Base-by-base conservation (phyloP, 2,888 invertebrate species). In the Sminthurides aquaticus region DNA sequence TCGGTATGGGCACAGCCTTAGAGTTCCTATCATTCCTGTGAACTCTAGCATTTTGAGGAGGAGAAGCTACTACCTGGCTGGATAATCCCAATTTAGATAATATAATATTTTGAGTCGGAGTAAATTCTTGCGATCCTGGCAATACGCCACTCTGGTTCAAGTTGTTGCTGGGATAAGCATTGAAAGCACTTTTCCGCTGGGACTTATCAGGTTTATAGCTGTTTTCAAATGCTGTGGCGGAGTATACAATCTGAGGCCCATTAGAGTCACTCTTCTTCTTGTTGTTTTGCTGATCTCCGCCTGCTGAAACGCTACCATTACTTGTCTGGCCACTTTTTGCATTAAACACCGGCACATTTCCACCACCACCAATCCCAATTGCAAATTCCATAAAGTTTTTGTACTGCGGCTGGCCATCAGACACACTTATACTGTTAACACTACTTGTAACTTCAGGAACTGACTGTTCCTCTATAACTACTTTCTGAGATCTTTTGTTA, bases 321-420 rank as follows among this genome's bases (percentile, higher is more conserved):
- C 52, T 52, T 22, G 52, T 20, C 8, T 20, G 5, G 52, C 5
- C 20, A 22, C 22, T 20, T 8, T 15, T 15, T 8, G 20, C 5
- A 22, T 15, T 52, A 15, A 2, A 11, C 20, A 27, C 20, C 5
- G 57, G 22, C 2, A 11, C 29, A 57, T 28, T 5, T 22, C 8
- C 8, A 22, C 26, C n/a, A 57, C 5, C 29, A 28, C 15, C 28
- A 11, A 57, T 57, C 2, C 58, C 64, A 18, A 54, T 52, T 24
- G 58, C 58, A 34, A 64, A 64, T 52, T 64, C 64, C 34, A 43
- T 28, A 58, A 64, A 64, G 26, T 58, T 64, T 58, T 64, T 64
- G 58, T 57, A 64, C 58, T 64, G 27, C 5, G 64, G 64, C 24
- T 64, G 64, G 25, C 18, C 58, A 2, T 64, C 64, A n/a, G 64